Conservation (phyloP, 2,113 vertebrate genomes). For the Pelodiscus sinensis region DNA sequence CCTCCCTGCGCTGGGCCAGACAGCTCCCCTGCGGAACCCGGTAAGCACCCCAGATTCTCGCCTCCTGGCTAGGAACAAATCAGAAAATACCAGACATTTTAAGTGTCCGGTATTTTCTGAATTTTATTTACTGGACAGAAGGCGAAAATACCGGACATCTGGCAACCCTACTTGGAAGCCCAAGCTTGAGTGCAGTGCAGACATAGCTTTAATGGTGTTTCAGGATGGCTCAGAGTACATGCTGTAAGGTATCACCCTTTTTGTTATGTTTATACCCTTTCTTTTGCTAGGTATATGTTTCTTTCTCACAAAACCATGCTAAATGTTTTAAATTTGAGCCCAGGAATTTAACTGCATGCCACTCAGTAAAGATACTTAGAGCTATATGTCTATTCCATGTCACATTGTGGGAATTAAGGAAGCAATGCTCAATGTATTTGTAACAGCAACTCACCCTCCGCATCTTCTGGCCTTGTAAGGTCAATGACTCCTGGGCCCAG, state of each 20-base stretch:
- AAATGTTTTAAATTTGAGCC: not conserved
- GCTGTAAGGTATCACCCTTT: not conserved
- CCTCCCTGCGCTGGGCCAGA: no score
- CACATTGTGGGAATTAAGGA: not conserved
- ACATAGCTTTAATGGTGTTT: not conserved
- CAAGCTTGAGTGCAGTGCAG: not conserved
- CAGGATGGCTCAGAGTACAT: not conserved
- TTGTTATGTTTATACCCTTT: not conserved
- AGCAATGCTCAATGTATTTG: not conserved
- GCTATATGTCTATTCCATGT: not conserved
- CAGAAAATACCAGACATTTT: no score
- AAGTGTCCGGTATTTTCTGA: no score
- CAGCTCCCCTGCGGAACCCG: no score
- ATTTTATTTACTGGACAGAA: no score
- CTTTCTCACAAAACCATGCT: not conserved
- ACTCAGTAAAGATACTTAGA: not conserved
- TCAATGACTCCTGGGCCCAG: conserved; percentile 97
- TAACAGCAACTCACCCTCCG: conserved; percentile 89
- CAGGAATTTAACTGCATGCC: not conserved
- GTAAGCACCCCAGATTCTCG: no score
- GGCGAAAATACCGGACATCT: no score
- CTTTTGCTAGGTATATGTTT: not conserved
- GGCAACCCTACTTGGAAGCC: no score
- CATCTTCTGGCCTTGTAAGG: conserved; percentile 96
- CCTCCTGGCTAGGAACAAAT: no score